These are phyloP conservation scores for Quadroppia sp. DNA, from an alignment of 2,888 invertebrate genomes.

Conservation along the genomic window DNA sequence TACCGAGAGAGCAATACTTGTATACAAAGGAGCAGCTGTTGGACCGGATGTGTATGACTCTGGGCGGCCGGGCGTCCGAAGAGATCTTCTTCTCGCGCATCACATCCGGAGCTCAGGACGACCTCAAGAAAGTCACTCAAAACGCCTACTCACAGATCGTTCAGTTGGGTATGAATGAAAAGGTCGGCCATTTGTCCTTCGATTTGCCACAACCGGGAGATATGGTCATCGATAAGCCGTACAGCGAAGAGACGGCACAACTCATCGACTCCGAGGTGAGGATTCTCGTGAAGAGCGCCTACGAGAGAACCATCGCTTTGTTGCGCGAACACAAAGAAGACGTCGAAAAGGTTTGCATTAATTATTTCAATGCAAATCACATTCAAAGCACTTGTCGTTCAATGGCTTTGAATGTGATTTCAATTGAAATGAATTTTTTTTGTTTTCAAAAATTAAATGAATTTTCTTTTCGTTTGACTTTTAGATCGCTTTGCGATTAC, in stretches of 20 bases:
- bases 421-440: neutral
- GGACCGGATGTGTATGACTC: constrained; percentile 97
- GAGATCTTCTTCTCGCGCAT: constrained; percentile 92
- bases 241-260: constrained; percentile 95
- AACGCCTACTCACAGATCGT: constrained; percentile 41
- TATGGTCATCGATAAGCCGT: constrained; percentile 88
- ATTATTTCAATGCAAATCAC: neutral
- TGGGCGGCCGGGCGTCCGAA: constrained; percentile 96
- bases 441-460: neutral
- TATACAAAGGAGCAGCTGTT: constrained; percentile 94
- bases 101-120: constrained; percentile 98
- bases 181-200: constrained; percentile 31
- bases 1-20: constrained; percentile 96
- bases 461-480: neutral
- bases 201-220: constrained; percentile 87
- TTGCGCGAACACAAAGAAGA: constrained; percentile 74
- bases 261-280: constrained; percentile 90
- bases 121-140: constrained; percentile 95
- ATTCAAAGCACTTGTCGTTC: constrained; percentile 15
- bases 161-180: constrained; percentile 35
- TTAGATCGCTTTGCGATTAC: constrained; percentile 82
- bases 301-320: constrained; percentile 71
- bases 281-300: constrained; percentile 68
- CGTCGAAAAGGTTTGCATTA: constrained; percentile 66
- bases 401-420: neutral